Evolutionary conservation across 2,888 invertebrate species (phyloP).

Genomic region (Mesoligia furuncula): DNA sequence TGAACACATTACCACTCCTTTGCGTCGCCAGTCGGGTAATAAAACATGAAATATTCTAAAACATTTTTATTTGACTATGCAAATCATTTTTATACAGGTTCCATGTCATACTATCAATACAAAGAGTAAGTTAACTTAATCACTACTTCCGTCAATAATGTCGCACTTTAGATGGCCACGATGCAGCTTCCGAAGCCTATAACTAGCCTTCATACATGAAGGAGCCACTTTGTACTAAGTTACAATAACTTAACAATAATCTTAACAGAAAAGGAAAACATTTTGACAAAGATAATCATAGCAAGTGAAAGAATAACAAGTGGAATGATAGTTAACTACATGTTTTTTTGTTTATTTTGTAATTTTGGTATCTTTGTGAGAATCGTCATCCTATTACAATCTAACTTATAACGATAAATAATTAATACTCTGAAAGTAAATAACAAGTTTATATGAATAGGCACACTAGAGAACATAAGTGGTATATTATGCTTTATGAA

Average conservation of each 20-base stretch:
- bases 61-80: slow-evolving; percentile 89
- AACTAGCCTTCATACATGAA: slow-evolving; percentile 76
- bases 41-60: slow-evolving; percentile 78
- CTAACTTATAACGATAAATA: slow-evolving; percentile 76
- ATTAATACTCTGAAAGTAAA: slow-evolving; percentile 82
- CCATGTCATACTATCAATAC: slow-evolving; percentile 81
- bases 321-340: slow-evolving; percentile 78
- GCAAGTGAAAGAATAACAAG: slow-evolving; percentile 87
- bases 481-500: slow-evolving; percentile 53
- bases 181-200: slow-evolving; percentile 82
- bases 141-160: slow-evolving; percentile 82
- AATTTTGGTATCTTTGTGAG: slow-evolving; percentile 73
- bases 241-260: slow-evolving; percentile 79
- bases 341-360: slow-evolving; percentile 39
- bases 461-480: slow-evolving; percentile 81
- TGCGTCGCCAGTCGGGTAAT: no score
- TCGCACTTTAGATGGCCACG: slow-evolving; percentile 88
- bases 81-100: slow-evolving; percentile 84
- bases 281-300: slow-evolving; percentile 72
- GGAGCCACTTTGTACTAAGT: slow-evolving; percentile 87
- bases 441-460: slow-evolving; percentile 81
- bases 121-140: slow-evolving; percentile 82
- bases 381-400: slow-evolving; percentile 77
- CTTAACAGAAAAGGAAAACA: slow-evolving; percentile 73
- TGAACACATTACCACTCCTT: no score